Percentiles rank a stretch among this genome's conserved stretches.
Conservation (phyloP, 2,888 invertebrate genomes). For the Habroteleia sp. region DNA sequence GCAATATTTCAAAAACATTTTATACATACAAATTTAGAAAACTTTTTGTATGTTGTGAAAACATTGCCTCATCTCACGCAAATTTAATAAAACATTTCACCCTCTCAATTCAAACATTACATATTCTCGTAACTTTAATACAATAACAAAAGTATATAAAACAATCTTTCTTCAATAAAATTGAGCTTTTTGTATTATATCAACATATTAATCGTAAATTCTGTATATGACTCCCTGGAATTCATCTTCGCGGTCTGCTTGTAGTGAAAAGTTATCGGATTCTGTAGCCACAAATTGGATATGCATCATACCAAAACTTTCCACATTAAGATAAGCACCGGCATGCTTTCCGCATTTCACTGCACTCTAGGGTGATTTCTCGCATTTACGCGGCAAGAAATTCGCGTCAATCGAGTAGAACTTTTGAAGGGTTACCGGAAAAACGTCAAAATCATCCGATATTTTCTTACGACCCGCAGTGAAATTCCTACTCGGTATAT, state of each 20-base stretch:
- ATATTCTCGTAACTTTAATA: too few species aligned
- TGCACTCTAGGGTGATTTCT: slow-evolving; percentile 46
- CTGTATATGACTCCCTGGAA: slow-evolving; percentile 18
- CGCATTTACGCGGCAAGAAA: slow-evolving; percentile 11
- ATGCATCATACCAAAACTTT: slow-evolving; percentile 56
- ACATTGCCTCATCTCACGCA: too few species aligned
- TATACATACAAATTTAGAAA: too few species aligned
- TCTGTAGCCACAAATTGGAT: slow-evolving; percentile 40
- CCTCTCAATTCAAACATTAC: too few species aligned
- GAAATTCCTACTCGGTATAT: too few species aligned
- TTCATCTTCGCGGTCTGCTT: slow-evolving; percentile 29
- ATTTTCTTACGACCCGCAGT: too few species aligned
- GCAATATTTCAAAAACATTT: too few species aligned
- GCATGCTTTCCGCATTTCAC: slow-evolving; percentile 50
- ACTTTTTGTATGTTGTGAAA: too few species aligned
- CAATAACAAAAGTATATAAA: too few species aligned
- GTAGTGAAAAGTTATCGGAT: slow-evolving; percentile 44
- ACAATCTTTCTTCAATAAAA: too few species aligned
- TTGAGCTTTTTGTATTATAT: slow-evolving; percentile 6
- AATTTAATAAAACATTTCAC: too few species aligned
- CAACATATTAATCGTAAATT: slow-evolving; percentile 12
- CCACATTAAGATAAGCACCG: slow-evolving; percentile 65
- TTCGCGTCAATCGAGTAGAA: slow-evolving; percentile 15
- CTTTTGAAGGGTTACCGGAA: slow-evolving; percentile 11
- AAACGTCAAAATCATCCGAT: slow-evolving; percentile 13